phyloP scores from a whole-genome alignment of 2,113 vertebrate genomes.

The Pygoscelis adeliae region DNA sequence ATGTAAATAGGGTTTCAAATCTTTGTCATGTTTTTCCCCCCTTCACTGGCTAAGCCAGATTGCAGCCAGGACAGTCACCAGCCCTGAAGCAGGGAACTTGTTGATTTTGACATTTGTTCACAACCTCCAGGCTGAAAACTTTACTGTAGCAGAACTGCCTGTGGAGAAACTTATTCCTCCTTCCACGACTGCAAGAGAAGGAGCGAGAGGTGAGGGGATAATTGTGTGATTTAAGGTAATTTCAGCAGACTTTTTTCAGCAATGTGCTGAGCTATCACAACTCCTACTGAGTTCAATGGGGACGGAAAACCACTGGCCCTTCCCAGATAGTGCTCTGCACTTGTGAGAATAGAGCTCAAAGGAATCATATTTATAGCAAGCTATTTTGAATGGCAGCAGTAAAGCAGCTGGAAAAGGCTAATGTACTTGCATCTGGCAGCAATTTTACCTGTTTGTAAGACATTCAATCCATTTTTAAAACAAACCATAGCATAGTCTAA shows the following conservation, averaged over 20 bases:
- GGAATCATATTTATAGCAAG: conserved; percentile 53
- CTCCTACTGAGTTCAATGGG: conserved; percentile 34
- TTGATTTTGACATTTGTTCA: neutral
- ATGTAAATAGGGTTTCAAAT: neutral
- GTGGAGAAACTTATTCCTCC: neutral
- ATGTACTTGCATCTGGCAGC: conserved; percentile 49
- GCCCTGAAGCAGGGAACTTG: neutral
- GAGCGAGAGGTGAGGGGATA: conserved; percentile 8
- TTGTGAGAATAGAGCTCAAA: conserved; percentile 46
- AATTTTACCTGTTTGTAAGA: conserved; percentile 58
- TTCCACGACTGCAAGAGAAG: neutral
- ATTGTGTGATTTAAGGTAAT: conserved; percentile 59
- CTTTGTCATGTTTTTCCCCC: neutral
- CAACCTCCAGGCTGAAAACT: neutral
- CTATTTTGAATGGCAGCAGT: conserved; percentile 59
- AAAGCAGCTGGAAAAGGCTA: conserved; percentile 59
- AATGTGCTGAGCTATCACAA: conserved; percentile 40
- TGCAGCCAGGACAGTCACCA: neutral
- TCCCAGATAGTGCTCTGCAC: conserved; percentile 8
- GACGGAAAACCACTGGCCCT: conserved; percentile 24
- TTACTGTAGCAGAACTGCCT: neutral
- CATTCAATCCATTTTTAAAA: conserved; percentile 45
- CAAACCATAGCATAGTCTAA: conserved; percentile 8
- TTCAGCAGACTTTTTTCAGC: conserved; percentile 20
- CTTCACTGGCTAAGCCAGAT: neutral